Percentiles rank a stretch among this genome's conserved stretches.
These are phyloP conservation scores for Aspiorhynchus laticeps DNA, from an alignment of 2,113 vertebrate genomes.

Conservation along the genomic window DNA sequence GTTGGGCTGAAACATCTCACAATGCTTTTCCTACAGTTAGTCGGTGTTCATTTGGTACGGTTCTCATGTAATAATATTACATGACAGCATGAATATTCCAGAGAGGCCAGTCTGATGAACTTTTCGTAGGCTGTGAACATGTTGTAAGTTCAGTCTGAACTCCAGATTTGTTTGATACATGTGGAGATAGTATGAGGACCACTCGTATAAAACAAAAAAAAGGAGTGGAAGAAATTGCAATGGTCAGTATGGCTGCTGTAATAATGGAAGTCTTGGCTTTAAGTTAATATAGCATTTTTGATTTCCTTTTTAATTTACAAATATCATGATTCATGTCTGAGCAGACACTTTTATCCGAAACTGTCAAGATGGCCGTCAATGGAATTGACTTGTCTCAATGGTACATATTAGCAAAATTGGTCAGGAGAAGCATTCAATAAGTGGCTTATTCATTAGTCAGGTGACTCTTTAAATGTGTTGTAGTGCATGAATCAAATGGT, in stretches of 20 bases:
- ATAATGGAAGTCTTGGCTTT: background rate
- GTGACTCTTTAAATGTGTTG: background rate
- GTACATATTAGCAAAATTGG: background rate
- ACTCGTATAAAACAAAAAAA: background rate
- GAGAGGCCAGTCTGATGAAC: conserved; percentile 1
- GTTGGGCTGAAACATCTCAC: conserved; percentile 33
- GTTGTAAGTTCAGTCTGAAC: background rate
- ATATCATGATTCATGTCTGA: background rate
- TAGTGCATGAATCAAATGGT: background rate
- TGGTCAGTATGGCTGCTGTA: background rate
- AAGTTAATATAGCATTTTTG: background rate
- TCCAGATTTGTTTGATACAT: background rate
- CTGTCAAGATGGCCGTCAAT: background rate
- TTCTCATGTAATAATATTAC: conserved; percentile 21
- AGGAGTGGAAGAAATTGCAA: background rate
- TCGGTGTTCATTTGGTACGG: conserved; percentile 18
- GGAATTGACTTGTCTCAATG: background rate
- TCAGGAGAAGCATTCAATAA: background rate
- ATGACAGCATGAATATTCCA: conserved; percentile 24
- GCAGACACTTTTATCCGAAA: background rate
- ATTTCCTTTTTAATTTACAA: background rate
- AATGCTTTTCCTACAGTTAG: conserved; percentile 42
- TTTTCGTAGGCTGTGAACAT: background rate
- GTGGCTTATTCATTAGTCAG: background rate
- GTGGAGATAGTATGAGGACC: background rate